phyloP scores from a whole-genome alignment of 2,888 invertebrate species.

The Synergus umbraculus region DNA sequence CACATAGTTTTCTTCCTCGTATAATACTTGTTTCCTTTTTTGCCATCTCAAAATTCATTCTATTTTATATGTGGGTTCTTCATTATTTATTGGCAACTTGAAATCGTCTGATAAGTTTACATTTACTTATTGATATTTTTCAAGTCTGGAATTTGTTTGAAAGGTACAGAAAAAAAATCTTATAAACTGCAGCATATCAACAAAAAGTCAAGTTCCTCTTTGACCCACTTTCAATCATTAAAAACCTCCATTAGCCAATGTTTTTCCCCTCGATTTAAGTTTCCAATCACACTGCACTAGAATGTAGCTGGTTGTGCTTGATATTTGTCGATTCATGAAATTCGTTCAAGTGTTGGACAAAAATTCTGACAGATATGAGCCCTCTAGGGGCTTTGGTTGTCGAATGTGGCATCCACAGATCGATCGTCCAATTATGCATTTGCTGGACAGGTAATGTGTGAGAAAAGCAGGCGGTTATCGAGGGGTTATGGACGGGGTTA shows the following conservation, averaged over 20 bases:
- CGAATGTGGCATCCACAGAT: conserved; percentile 19
- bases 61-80: conserved; percentile 5
- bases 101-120: neutral
- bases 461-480: conserved; percentile 31
- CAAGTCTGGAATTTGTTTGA: neutral
- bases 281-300: neutral
- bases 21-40: neutral
- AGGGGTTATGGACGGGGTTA: neutral
- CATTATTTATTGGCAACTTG: neutral
- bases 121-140: no score
- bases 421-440: conserved; percentile 21
- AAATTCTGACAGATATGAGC: conserved; percentile 19
- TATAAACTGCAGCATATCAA: no score
- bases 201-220: no score
- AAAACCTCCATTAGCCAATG: neutral
- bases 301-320: neutral
- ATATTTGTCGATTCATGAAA: neutral
- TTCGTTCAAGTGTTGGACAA: neutral
- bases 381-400: conserved; percentile 26
- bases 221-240: neutral
- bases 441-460: conserved; percentile 33
- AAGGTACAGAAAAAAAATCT: neutral
- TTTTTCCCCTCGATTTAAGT: neutral
- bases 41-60: conserved; percentile 16
- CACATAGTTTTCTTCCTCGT: conserved; percentile 58